Base-by-base conservation (phyloP, 1,140 invertebrate genomes). In the Delia radicum region DNA sequence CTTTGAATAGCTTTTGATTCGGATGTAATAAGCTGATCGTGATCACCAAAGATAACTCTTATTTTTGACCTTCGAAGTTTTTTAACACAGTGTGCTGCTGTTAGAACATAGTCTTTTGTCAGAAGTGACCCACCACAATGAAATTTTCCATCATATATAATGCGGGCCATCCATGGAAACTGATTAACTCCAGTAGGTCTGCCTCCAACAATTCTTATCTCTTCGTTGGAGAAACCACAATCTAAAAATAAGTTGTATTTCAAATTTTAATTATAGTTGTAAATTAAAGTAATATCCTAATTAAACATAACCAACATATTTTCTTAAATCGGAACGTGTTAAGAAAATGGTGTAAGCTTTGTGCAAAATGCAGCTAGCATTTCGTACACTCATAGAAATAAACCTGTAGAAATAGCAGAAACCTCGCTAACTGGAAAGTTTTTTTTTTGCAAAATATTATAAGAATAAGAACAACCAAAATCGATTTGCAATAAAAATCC, bases 51-150 rank as follows among this genome's bases (percentile, higher is more conserved):
- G 61, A 94, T 91, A 0, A 95, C 89, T 3, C 93, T 88, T 63
- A 95, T 94, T 85, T 93, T 93, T 0, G 93, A 93, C 67, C 92
- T 88, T 82, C 93, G 92, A 18, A 95, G 83, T 89, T 90, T 90
- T 79, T 91, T 88, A 28, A 93, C 90, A 81, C 92, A 93, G 87
- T 93, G 92, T 26, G 91, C 92, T 1, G 92, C 92, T 1, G 91
- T 92, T 7, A 93, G 79, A 12, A 93, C 90, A 81, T 92, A 92
- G 74, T 91, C 89, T 80, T 92, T 91, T 55, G 93, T 94, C 28
- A 96, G 87, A 5, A 96, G 87, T 18, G 94, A 94, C n/a, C 91
- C 94, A n/a, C 95, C 94, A 79, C 94, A 96, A 81, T 96, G 94
- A 87, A 95, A 95, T 84, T 94, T 93, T 0, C 93, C 93, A 83